Base-by-base conservation (phyloP, 2,888 invertebrate genomes). In the Ichneumoninae sp. region DNA sequence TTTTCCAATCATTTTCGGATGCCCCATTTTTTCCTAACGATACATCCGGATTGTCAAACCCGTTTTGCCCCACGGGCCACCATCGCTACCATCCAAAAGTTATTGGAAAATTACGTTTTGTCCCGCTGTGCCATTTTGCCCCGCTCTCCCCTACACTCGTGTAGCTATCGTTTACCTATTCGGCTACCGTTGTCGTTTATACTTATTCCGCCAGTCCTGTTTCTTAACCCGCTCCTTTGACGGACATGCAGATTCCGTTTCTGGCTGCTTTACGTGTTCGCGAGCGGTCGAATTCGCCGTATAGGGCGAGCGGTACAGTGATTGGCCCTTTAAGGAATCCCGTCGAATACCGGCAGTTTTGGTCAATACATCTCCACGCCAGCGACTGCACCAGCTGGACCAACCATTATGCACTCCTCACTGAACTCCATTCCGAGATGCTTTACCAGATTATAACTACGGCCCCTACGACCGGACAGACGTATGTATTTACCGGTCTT, bases 181-280 rank as follows among this genome's bases (percentile, higher is more conserved):
- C 30, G 3, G 30, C 30, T 4, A 30, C 70, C 50, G 70, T 13
- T 80, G 75, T 80, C 80, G 70, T 80, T 83, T 76, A 60, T 65
- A 68, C 13, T 47, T 60, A 71, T 82, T 82, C 30, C 30, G 30
- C 3, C 4, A 30, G 30, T 30, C 30, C 30, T 30, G 3, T 30
- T 4, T 30, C 50, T 4, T n/a, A 16, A 65, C 68, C 44, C 19
- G 70, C 19, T 54, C n/a, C 60, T 69, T 74, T 65, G 57, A 76
- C 30, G 44, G 60, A 83, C 71, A 44, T 40, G 44, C 50, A 70
- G 57, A 72, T 78, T 68, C 78, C 44, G 36, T 80, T 71, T 83
- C 70, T 47, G 22, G 65, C 54, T 57, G 72, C 62, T 72, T 8
- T 47, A 44, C 50, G 44, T 69, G 44, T 30, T 33, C 47, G 30